Conservation (phyloP, 2,113 vertebrate species). For the Lampris incognitus region DNA sequence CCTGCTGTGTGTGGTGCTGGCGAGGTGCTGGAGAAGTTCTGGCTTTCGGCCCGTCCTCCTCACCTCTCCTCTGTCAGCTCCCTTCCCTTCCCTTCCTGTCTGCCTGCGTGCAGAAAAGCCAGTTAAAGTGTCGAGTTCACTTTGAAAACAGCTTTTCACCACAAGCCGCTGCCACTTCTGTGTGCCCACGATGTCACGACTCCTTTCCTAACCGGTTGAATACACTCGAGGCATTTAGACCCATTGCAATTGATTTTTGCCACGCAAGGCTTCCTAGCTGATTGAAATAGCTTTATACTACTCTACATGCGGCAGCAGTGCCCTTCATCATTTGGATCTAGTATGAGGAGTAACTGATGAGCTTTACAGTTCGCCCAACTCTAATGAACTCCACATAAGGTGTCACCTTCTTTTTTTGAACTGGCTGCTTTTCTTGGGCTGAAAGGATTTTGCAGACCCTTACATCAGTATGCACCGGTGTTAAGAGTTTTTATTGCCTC, state of each 20-base stretch:
- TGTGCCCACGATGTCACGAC: constrained; percentile 11
- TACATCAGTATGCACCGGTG: constrained; percentile 56
- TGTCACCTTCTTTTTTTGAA: constrained; percentile 31
- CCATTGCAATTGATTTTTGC: constrained; percentile 63
- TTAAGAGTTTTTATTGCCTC: constrained; percentile 49
- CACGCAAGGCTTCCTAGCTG: constrained; percentile 19
- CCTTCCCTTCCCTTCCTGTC: constrained; percentile 59
- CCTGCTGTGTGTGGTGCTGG: constrained; percentile 33
- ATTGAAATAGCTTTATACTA: constrained; percentile 45
- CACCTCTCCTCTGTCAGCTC: constrained; percentile 39
- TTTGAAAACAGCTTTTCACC: constrained; percentile 60
- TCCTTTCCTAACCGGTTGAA: constrained; percentile 33
- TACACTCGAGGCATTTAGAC: constrained; percentile 30
- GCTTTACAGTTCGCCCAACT: not conserved
- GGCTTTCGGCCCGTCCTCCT: constrained; percentile 35
- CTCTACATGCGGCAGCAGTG: constrained; percentile 3
- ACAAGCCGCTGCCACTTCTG: not conserved
- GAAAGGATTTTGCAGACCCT: constrained; percentile 22
- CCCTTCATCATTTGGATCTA: constrained; percentile 20
- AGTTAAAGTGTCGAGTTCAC: constrained; percentile 55
- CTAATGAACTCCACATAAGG: constrained; percentile 1
- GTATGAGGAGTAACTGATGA: constrained; percentile 22
- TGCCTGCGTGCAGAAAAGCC: constrained; percentile 37
- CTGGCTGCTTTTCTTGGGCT: constrained; percentile 21
- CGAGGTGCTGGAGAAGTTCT: not conserved